Base-by-base conservation (phyloP, 2,113 vertebrate genomes). In the Collichthys lucidus region DNA sequence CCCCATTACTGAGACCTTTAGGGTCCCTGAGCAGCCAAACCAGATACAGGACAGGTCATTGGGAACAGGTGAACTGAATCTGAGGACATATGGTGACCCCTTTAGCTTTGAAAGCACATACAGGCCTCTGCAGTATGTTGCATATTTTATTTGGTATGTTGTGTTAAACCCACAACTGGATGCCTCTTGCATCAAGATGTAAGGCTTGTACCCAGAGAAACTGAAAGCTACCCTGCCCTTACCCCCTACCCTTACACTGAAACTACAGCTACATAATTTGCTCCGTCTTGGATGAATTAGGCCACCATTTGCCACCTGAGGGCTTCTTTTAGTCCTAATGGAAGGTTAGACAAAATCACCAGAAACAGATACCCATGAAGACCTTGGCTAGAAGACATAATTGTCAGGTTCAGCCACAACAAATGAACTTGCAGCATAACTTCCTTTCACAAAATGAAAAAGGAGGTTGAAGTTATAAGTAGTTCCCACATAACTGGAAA, bases 331-430 rank as follows among this genome's bases (percentile, higher is more conserved):
- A 50, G 63, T 49, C 31, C 31, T 59, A 81, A 77, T 61, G 72
- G 46, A 76, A 50, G 26, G 19, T 74, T 63, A 83, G 82, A 82
- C 46, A 47, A 76, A 75, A 72, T 87, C 57, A 72, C 56, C 47
- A 79, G 70, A 68, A 83, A 74, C 68, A 75, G 77, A 86, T 77
- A 68, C 59, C 53, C 59, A 29, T 47, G 59, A 59, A 87, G 89
- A 87, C 91, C 88, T 91, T 90, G 89, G 53, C 76, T 78, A 16
- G 46, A 71, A 90, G 86, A 90, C 90, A 86, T 22, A 40, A 82
- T 76, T 75, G 53, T 82, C 22, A 83, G 29, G 11, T 81, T 82
- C 59, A 93, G 90, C 69, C 89, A 91, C 73, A 92, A 90, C 86
- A 93, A 79, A 47, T 74, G 17, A 22, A 70, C 44, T 76, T 22